Evolutionary conservation across 2,888 invertebrate genomes (phyloP).

Genomic region (Crioceris asparagi): DNA sequence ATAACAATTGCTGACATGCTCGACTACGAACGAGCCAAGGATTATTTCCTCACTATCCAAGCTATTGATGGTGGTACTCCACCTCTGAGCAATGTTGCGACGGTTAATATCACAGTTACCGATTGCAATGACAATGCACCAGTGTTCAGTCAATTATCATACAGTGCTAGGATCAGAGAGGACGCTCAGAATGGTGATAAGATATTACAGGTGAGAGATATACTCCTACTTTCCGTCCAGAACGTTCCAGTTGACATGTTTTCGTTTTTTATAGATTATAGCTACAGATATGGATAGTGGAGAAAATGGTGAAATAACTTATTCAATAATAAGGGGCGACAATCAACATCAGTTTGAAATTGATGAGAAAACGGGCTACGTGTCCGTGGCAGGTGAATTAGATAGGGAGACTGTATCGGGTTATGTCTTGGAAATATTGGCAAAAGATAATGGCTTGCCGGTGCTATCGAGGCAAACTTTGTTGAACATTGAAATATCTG

Average conservation of each 20-base stretch:
- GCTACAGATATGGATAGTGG: conserved; percentile 80
- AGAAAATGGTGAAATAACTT: conserved; percentile 67
- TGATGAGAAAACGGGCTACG: conserved; percentile 64
- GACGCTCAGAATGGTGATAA: conserved; percentile 62
- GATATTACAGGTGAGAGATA: conserved; percentile 54
- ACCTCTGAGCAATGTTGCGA: conserved; percentile 78
- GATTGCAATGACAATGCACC: conserved; percentile 87
- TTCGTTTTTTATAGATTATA: conserved; percentile 41
- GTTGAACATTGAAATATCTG: conserved; percentile 70
- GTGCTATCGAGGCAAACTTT: conserved; percentile 60
- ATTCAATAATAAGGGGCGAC: conserved; percentile 69
- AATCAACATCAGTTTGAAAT: conserved; percentile 65
- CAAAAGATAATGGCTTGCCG: conserved; percentile 72
- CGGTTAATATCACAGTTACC: conserved; percentile 72
- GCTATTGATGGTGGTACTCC: conserved; percentile 84
- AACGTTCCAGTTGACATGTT: background rate
- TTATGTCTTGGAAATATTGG: conserved; percentile 71
- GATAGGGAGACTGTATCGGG: conserved; percentile 74
- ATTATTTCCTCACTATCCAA: conserved; percentile 80
- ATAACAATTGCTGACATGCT: conserved; percentile 66
- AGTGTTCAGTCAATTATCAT: conserved; percentile 64
- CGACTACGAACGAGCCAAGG: conserved; percentile 78
- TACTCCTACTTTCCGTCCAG: no score
- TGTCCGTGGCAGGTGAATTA: conserved; percentile 61
- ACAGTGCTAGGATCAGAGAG: conserved; percentile 67